These are phyloP conservation scores for Sclerurus mexicanus DNA, from an alignment of 2,113 vertebrate genomes.

Conservation along the genomic window DNA sequence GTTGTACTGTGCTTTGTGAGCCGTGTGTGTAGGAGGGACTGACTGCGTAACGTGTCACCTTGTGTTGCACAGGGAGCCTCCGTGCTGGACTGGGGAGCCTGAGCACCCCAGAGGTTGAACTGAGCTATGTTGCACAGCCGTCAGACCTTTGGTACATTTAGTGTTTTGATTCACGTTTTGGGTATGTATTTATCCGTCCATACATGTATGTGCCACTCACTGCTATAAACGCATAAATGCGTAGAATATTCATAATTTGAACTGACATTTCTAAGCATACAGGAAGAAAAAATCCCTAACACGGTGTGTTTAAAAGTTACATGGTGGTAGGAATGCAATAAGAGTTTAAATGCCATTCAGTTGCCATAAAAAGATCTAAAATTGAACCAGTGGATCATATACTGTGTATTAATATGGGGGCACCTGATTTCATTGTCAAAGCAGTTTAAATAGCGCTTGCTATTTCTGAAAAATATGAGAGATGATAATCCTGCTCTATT, in stretches of 20 bases:
- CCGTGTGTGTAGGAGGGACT: neutral
- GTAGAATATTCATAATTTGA: neutral
- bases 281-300: neutral
- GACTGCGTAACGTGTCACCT: neutral
- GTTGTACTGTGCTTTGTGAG: neutral
- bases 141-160: neutral
- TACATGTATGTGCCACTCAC: neutral
- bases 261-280: neutral
- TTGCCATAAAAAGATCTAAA: neutral
- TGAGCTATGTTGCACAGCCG: neutral
- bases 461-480: neutral
- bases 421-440: constrained; percentile 12
- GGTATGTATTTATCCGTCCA: neutral
- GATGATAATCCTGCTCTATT: neutral
- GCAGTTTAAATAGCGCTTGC: neutral
- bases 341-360: neutral
- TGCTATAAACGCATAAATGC: neutral
- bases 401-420: neutral
- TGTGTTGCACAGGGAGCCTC: neutral
- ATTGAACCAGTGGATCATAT: neutral
- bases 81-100: neutral
- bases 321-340: neutral
- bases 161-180: neutral
- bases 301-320: neutral
- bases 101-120: neutral